phyloP scores from a whole-genome alignment of 2,113 vertebrate genomes.

The Eira barbara region DNA sequence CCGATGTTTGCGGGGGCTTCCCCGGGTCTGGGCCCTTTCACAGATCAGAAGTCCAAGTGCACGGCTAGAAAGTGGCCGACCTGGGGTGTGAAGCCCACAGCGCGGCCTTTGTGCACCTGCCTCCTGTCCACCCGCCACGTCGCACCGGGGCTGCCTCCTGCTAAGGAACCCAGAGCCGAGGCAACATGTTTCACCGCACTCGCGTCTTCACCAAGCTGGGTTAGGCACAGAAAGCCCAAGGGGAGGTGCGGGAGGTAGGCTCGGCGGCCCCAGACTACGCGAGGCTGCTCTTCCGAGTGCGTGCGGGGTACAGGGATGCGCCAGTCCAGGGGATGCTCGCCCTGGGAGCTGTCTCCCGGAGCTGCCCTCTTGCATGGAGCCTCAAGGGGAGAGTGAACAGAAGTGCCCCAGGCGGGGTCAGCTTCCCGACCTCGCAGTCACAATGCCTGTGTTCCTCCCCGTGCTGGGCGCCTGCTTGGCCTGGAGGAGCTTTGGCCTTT shows the following conservation, averaged over 20 bases:
- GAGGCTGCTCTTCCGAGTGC: too few relatives aligned
- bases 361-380: fast-evolving
- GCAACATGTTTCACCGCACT: not conserved
- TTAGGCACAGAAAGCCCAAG: not conserved
- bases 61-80: not conserved
- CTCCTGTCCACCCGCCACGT: fast-evolving
- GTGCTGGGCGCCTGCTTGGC: not conserved
- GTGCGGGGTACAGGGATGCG: fast-evolving
- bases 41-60: not conserved
- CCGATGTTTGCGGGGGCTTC: not conserved
- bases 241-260: not conserved
- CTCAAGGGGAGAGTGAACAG: not conserved
- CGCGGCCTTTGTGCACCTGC: fast-evolving
- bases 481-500: not conserved
- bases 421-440: not conserved
- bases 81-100: not conserved
- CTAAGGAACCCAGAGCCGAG: not conserved
- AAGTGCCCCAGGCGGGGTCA: not conserved
- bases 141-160: fast-evolving
- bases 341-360: not conserved
- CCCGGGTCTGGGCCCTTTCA: not conserved
- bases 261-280: fast-evolving
- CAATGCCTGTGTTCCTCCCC: fast-evolving
- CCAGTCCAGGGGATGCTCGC: fast-evolving
- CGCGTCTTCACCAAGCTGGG: not conserved